Evolutionary conservation across 2,113 vertebrate genomes (phyloP).

Genomic region (Paracanthobrama guichenoti): DNA sequence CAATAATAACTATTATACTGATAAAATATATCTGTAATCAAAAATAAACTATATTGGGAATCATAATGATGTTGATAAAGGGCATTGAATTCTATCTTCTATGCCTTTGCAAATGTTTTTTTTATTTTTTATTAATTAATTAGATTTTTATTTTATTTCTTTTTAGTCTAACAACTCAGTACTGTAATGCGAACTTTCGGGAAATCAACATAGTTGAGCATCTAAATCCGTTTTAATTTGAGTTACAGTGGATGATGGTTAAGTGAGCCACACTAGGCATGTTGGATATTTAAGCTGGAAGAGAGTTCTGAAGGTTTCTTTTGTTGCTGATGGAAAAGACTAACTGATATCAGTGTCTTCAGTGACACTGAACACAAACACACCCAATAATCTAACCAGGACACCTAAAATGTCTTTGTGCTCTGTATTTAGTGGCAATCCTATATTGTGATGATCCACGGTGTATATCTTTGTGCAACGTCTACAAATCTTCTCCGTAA

Average conservation of each 20-base stretch:
- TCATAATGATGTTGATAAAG: constrained; percentile 71
- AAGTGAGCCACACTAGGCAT: constrained; percentile 41
- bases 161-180: constrained; percentile 71
- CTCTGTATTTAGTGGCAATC: constrained; percentile 39
- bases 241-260: constrained; percentile 60
- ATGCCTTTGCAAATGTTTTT: constrained; percentile 67
- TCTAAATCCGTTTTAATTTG: constrained; percentile 58
- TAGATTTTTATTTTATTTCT: background rate
- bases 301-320: background rate
- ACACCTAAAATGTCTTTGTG: constrained; percentile 30
- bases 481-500: constrained; percentile 1
- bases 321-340: background rate
- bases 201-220: constrained; percentile 67
- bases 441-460: constrained; percentile 24
- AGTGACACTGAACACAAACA: constrained; percentile 21
- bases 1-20: constrained; percentile 75
- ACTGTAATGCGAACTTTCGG: constrained; percentile 77
- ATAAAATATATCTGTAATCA: constrained; percentile 74
- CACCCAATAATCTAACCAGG: constrained; percentile 16
- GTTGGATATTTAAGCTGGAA: constrained; percentile 3
- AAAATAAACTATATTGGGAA: constrained; percentile 66
- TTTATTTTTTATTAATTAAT: constrained; percentile 39
- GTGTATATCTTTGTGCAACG: constrained; percentile 31
- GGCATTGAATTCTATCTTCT: constrained; percentile 67
- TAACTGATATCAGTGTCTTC: background rate